Evolutionary conservation across 2,888 invertebrate species (phyloP).

Genomic region (Cheilosia variabilis): DNA sequence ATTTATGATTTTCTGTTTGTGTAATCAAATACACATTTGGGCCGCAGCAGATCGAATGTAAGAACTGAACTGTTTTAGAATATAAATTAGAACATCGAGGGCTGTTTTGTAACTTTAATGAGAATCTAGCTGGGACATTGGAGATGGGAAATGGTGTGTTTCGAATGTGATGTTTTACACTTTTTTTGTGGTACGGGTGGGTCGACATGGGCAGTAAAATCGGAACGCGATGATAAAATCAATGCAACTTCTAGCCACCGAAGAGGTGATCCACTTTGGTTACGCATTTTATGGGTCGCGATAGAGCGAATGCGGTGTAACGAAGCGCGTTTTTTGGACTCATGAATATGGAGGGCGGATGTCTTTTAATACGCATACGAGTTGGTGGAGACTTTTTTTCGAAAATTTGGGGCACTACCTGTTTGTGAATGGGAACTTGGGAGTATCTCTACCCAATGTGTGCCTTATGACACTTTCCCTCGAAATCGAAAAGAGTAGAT

Average conservation of each 20-base stretch:
- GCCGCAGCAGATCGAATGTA: slow-evolving; percentile 2
- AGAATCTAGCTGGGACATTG: slow-evolving; percentile 4
- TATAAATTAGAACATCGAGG: slow-evolving; percentile 46
- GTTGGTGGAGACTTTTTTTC: too few species aligned
- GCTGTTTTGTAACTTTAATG: slow-evolving; percentile 48
- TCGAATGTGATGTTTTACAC: slow-evolving; percentile 59
- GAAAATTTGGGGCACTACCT: too few species aligned
- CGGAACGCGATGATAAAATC: slow-evolving; percentile 62
- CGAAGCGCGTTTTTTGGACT: slow-evolving; percentile 51
- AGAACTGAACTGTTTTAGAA: slow-evolving; percentile 27
- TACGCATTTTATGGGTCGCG: slow-evolving; percentile 54
- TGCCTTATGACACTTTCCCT: too few species aligned
- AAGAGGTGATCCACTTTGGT: slow-evolving; percentile 48
- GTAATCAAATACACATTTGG: slow-evolving; percentile 43
- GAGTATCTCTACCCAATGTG: too few species aligned
- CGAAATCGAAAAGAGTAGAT: background rate
- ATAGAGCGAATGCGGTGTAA: slow-evolving; percentile 48
- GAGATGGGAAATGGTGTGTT: background rate
- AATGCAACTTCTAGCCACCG: slow-evolving; percentile 46
- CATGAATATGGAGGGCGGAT: slow-evolving; percentile 56
- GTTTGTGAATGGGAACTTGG: too few species aligned
- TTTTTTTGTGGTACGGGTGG: slow-evolving; percentile 33
- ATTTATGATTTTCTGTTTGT: slow-evolving; percentile 55
- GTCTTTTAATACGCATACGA: background rate
- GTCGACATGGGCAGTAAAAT: slow-evolving; percentile 61